Evolutionary conservation across 1,140 invertebrate species (phyloP).

Genomic region (Magallana gigas): DNA sequence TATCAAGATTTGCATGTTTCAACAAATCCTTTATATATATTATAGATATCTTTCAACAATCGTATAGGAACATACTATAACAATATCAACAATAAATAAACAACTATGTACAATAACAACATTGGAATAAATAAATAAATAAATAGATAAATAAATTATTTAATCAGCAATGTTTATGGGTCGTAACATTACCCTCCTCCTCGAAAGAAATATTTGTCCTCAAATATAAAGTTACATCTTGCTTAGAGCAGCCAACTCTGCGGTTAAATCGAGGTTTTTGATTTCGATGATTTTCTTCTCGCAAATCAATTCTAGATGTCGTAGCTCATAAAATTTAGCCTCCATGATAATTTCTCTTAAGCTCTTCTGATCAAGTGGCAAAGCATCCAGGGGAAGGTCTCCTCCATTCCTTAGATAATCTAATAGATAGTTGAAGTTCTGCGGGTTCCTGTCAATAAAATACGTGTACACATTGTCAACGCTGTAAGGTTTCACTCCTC

Average conservation of each 20-base stretch:
- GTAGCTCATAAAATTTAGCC: background rate
- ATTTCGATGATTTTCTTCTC: background rate
- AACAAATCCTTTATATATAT: too few species aligned
- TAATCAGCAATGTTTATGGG: background rate
- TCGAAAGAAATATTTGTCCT: background rate
- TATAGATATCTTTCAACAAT: too few species aligned
- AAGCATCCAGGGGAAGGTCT: background rate
- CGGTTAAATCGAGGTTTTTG: background rate
- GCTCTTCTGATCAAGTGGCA: background rate
- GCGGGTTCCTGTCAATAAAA: conserved; percentile 28
- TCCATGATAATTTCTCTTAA: background rate
- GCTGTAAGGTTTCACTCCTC: background rate
- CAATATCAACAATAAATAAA: too few species aligned
- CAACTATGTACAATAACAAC: background rate
- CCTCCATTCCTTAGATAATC: background rate
- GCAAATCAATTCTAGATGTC: background rate
- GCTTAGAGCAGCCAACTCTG: background rate
- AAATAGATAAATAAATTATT: background rate
- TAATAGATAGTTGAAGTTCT: background rate
- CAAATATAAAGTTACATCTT: background rate
- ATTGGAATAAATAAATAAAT: too few species aligned
- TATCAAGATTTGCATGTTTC: too few species aligned
- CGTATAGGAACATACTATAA: too few species aligned
- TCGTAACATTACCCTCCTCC: conserved; percentile 4
- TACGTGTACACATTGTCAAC: background rate